These are phyloP conservation scores for Lordiphosa clarofinis DNA, from an alignment of 1,140 invertebrate genomes.

Conservation along the genomic window DNA sequence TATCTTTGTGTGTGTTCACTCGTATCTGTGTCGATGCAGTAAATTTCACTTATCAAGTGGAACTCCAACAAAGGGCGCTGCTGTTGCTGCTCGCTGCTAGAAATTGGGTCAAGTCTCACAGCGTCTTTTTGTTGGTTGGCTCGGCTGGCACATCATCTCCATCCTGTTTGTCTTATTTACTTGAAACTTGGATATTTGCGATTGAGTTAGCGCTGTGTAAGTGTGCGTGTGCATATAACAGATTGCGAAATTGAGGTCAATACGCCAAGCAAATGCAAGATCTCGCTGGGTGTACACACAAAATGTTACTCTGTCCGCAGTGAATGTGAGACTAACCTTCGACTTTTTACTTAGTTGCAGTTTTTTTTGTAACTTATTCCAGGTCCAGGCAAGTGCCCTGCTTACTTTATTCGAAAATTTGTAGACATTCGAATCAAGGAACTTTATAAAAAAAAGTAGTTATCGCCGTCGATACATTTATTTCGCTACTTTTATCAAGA, in stretches of 20 bases:
- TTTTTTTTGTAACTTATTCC: too few species aligned
- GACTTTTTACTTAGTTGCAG: too few species aligned
- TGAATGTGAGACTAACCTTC: background rate
- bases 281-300: background rate
- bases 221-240: constrained; percentile 8
- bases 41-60: constrained; percentile 65
- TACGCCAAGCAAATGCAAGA: constrained; percentile 18
- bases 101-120: constrained; percentile 69
- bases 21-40: constrained; percentile 16
- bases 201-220: constrained; percentile 34
- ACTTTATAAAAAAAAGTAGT: too few species aligned
- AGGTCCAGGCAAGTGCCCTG: too few species aligned
- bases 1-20: constrained; percentile 18
- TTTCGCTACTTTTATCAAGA: too few species aligned
- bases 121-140: constrained; percentile 27
- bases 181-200: constrained; percentile 44
- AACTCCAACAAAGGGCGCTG: constrained; percentile 65
- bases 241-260: constrained; percentile 68
- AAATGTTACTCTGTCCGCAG: too few species aligned
- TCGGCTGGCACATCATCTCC: constrained; percentile 19
- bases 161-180: constrained; percentile 49
- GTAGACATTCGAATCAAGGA: too few species aligned
- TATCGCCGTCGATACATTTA: too few species aligned
- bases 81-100: constrained; percentile 16
- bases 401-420: too few species aligned